phyloP scores from a whole-genome alignment of 2,888 invertebrate genomes.

The Caenorhabditis wallacei region DNA sequence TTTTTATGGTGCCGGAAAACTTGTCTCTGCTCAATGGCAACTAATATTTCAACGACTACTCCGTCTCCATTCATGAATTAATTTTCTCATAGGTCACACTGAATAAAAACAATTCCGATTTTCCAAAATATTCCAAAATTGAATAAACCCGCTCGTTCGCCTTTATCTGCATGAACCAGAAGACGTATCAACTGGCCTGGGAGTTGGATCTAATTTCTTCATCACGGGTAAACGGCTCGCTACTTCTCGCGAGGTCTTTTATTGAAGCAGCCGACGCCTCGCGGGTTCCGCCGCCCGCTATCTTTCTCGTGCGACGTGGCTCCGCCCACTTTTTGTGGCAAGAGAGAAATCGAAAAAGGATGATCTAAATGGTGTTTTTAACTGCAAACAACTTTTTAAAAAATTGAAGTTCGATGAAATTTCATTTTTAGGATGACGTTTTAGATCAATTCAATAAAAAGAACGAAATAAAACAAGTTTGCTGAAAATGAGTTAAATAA shows the following conservation, averaged over 20 bases:
- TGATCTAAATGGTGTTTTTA: no score
- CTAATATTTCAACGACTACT: constrained; percentile 4
- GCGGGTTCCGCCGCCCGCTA: constrained; percentile 48
- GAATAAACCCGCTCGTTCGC: constrained; percentile 61
- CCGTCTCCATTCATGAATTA: not conserved
- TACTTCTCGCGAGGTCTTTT: not conserved
- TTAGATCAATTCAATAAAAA: not conserved
- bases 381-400: not conserved
- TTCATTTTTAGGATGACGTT: constrained; percentile 9
- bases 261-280: constrained; percentile 36
- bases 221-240: constrained; percentile 25
- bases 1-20: constrained; percentile 72
- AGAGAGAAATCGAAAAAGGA: not conserved
- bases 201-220: constrained; percentile 69
- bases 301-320: constrained; percentile 20
- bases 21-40: constrained; percentile 50
- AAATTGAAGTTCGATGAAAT: not conserved
- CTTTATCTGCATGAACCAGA: constrained; percentile 58
- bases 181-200: constrained; percentile 52
- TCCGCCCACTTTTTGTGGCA: constrained; percentile 34
- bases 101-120: not conserved
- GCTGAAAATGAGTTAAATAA: not conserved
- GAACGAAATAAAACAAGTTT: not conserved
- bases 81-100: not conserved
- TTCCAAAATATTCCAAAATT: constrained; percentile 1